phyloP scores from a whole-genome alignment of 2,113 vertebrate species.

The Synchiropus splendidus region DNA sequence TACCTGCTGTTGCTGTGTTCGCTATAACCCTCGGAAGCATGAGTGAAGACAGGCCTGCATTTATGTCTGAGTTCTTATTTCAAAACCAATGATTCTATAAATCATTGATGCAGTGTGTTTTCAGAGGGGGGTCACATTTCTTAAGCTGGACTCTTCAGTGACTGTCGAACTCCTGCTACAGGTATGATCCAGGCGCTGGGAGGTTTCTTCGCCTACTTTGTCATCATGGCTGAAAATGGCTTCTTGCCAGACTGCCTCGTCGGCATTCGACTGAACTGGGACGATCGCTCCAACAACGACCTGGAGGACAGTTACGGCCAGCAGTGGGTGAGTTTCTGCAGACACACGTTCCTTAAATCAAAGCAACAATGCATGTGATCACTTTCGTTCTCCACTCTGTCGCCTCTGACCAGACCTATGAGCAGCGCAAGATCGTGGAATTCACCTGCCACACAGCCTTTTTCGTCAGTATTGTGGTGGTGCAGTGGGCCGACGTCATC shows the following conservation, averaged over 20 bases:
- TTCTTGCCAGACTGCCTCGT: conserved; percentile 69
- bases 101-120: too few relatives aligned
- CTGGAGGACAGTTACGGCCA: conserved; percentile 84
- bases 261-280: conserved; percentile 74
- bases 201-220: conserved; percentile 78
- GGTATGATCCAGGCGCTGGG: conserved; percentile 89
- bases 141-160: not conserved
- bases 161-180: too few relatives aligned
- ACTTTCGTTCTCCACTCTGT: too few relatives aligned
- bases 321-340: conserved; percentile 70
- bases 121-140: not conserved
- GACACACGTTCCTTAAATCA: too few relatives aligned
- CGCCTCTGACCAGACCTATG: conserved; percentile 70
- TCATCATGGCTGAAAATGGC: conserved; percentile 80
- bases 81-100: too few relatives aligned
- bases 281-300: conserved; percentile 68
- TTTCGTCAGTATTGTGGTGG: conserved; percentile 86
- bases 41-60: too few relatives aligned
- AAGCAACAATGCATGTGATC: too few relatives aligned
- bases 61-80: not conserved
- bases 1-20: conserved; percentile 15
- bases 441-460: conserved; percentile 86
- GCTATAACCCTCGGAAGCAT: too few relatives aligned
- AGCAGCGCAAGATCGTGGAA: conserved; percentile 86
- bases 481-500: conserved; percentile 86